Base-by-base conservation (phyloP, 2,797 vertebrate genomes). In the Hypotaenidia okinawae region DNA sequence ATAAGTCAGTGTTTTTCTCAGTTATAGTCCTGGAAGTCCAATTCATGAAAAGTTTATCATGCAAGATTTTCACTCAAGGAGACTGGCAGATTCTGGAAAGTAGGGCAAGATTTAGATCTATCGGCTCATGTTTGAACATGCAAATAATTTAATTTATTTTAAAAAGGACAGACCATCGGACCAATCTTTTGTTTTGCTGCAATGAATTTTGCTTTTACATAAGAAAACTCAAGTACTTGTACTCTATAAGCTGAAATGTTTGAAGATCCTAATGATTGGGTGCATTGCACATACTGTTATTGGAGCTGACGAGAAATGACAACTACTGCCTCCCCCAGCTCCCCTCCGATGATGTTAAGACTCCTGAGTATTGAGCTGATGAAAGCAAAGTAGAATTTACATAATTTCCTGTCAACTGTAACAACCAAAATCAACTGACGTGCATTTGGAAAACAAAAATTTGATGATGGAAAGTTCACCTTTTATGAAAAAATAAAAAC, bases 41-140 rank as follows among this genome's bases (percentile, higher is more conserved):
- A 93, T 86, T 86, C 91, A 95, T 93, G 72, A 95, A 95, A 96
- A 93, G 83, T 96, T 97, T 92, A 96, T 96, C 75, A 80, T 6
- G 0, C 61, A 85, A 77, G 84, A 79, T 81, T 89, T 94, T 90
- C 75, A 77, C 43, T 75, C 73, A 89, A 82, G 66, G 52, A 83
- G 45, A 68, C 58, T 49, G 68, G 35, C 37, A 66, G 23, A 64
- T 32, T 41, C 57, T 77, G 57, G 74, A 93, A 97, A 95, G 52
- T 94, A 96, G 93, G 90, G 61, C 94, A 95, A 37, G 72, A 70
- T 4, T 74, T 90, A 93, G 22, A 68, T 64, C 35, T 85, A 54
- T 67, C 35, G 43, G 32, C 35, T 81, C 17, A 18, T 49, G 16
- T 79, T 91, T 73, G 49, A 87, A 22, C 37, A 66, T n/a, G 16